These are phyloP conservation scores for Dunckerocampus dactyliophorus DNA, from an alignment of 2,113 vertebrate genomes.

Conservation along the genomic window DNA sequence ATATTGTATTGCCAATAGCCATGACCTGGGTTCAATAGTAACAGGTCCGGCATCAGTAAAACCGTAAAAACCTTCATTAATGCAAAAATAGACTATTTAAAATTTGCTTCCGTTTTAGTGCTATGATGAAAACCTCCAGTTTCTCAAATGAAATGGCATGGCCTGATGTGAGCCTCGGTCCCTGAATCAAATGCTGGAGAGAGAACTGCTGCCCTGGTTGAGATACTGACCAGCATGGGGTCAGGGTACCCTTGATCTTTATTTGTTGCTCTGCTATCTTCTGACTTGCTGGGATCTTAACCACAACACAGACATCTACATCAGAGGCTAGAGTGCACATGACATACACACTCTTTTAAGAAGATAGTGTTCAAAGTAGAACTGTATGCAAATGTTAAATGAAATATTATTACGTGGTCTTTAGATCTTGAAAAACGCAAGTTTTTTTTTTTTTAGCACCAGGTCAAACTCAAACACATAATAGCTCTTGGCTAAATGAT, in stretches of 20 bases:
- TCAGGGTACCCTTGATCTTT: conserved; percentile 19
- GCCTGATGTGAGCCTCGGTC: conserved; percentile 2
- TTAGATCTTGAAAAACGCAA: too few species aligned
- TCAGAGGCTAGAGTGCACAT: conserved; percentile 7
- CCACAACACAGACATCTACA: conserved; percentile 6
- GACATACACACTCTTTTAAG: too few species aligned
- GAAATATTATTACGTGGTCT: too few species aligned
- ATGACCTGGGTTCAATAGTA: too few species aligned
- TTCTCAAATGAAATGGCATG: conserved; percentile 2
- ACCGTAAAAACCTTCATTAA: too few species aligned
- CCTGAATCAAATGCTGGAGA: conserved; percentile 17
- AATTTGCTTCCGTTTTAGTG: too few species aligned
- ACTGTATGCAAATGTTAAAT: too few species aligned
- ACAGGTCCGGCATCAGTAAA: too few species aligned
- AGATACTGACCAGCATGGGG: conserved; percentile 33
- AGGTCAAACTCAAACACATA: too few species aligned
- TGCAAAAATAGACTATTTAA: not conserved
- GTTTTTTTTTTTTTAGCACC: too few species aligned
- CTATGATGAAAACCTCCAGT: not conserved
- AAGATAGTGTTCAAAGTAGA: not conserved
- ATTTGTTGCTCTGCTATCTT: conserved; percentile 22
- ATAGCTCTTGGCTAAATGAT: too few species aligned
- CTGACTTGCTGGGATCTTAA: conserved; percentile 1
- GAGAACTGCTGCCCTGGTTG: conserved; percentile 25
- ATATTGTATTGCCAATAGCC: too few species aligned